phyloP scores from a whole-genome alignment of 2,797 vertebrate species.

The Notoglanidium macrostoma region DNA sequence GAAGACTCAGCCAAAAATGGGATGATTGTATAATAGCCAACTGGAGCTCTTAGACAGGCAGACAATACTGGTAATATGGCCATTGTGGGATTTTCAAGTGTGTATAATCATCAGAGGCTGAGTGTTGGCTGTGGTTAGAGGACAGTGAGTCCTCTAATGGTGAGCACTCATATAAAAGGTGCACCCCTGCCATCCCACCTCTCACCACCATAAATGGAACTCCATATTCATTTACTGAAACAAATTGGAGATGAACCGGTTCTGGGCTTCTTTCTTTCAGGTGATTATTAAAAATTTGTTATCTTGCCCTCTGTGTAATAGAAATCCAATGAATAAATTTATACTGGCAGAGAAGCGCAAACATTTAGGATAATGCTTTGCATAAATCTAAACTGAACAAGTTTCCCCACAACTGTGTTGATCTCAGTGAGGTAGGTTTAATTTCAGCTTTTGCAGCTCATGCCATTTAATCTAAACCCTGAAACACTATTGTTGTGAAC shows the following conservation, averaged over 20 bases:
- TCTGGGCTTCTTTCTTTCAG: not conserved
- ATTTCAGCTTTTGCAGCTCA: not conserved
- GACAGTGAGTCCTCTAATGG: conserved; percentile 7
- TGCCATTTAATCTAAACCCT: not conserved
- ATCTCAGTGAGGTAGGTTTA: not conserved
- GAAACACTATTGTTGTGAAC: not conserved
- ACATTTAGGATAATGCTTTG: not conserved
- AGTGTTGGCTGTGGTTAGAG: conserved; percentile 17
- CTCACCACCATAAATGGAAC: conserved; percentile 39
- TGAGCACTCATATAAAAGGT: not conserved
- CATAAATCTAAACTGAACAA: not conserved
- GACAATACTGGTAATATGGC: conserved; percentile 15
- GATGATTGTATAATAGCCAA: conserved; percentile 24
- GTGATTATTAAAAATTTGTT: not conserved
- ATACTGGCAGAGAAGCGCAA: not conserved
- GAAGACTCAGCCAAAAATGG: conserved; percentile 10
- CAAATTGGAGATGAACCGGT: conserved; percentile 9
- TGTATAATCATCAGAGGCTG: conserved; percentile 34
- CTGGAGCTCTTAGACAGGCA: conserved; percentile 12
- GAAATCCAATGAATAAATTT: conserved; percentile 18
- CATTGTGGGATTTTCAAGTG: conserved; percentile 39
- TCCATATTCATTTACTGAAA: conserved; percentile 10
- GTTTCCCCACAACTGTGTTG: not conserved
- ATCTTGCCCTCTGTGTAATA: not conserved
- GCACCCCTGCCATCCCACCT: conserved; percentile 14